A percentile compares a stretch with the other conserved stretches of the same genome.
These are phyloP conservation scores for Pseudotriccus pelzelni DNA, from an alignment of 2,797 vertebrate genomes.

Conservation along the genomic window DNA sequence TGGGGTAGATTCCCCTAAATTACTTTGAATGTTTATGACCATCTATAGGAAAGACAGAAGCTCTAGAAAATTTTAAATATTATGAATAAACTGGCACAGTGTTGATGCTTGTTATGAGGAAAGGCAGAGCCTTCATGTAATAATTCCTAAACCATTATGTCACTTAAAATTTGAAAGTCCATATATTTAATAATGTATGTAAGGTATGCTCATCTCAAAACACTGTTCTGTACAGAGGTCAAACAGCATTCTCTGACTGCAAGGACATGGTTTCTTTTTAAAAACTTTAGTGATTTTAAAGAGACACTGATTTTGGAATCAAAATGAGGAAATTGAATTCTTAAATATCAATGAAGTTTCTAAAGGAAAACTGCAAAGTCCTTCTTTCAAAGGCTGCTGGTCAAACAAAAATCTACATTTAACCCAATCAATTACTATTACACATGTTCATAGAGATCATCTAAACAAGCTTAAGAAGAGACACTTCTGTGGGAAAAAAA, in stretches of 20 bases:
- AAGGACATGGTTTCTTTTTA: not conserved
- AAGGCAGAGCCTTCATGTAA: not conserved
- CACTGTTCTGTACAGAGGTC: not conserved
- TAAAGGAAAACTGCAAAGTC: not conserved
- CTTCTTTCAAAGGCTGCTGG: not conserved
- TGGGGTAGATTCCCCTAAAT: not conserved
- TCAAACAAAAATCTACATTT: not conserved
- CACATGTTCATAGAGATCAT: not conserved
- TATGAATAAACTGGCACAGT: not conserved
- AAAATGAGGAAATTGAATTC: not conserved
- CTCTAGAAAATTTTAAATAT: not conserved
- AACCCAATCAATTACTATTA: not conserved
- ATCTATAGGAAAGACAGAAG: not conserved
- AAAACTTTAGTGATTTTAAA: not conserved
- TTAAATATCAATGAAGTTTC: not conserved
- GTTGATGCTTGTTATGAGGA: not conserved
- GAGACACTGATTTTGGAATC: not conserved
- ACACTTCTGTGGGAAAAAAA: not conserved
- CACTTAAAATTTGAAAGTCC: not conserved
- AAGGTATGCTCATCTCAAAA: not conserved
- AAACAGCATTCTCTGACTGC: not conserved
- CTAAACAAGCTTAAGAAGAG: not conserved
- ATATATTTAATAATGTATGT: not conserved
- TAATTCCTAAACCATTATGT: not conserved
- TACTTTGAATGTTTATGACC: not conserved